phyloP scores from a whole-genome alignment of 2,888 invertebrate species.

The Drosophila yooni region DNA sequence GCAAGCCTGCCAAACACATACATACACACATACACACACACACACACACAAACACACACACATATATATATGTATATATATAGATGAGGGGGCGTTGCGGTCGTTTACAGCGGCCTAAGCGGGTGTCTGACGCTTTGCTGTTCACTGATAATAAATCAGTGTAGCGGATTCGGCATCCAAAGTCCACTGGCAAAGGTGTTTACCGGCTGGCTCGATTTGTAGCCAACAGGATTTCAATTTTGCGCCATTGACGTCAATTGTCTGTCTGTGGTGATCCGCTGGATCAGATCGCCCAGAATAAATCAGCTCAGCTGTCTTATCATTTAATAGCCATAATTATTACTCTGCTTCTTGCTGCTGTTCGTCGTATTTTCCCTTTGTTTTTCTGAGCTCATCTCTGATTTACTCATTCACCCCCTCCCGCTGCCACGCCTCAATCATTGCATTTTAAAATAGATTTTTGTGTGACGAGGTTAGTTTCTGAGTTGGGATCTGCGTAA shows the following conservation, averaged over 20 bases:
- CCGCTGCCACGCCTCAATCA: not conserved
- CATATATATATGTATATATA: not conserved
- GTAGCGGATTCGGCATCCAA: constrained; percentile 39
- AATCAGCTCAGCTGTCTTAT: constrained; percentile 45
- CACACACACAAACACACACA: not conserved
- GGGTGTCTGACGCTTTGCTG: not conserved
- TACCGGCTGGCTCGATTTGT: constrained; percentile 53
- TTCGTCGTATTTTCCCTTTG: not conserved
- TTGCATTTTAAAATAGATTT: not conserved
- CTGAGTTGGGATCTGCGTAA: not conserved
- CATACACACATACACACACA: not conserved
- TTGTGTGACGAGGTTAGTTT: not conserved
- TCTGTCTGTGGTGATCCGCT: constrained; percentile 19
- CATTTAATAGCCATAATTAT: constrained; percentile 21
- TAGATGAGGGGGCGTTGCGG: not conserved
- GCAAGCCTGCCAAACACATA: not conserved
- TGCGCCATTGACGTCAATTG: constrained; percentile 70
- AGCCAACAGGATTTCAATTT: constrained; percentile 62
- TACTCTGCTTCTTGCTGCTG: constrained; percentile 26
- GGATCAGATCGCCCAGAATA: constrained; percentile 29
- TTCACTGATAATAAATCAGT: constrained; percentile 19
- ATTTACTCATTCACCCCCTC: not conserved
- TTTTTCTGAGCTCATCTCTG: constrained; percentile 6
- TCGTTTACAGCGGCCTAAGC: not conserved
- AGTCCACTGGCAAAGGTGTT: constrained; percentile 71